Evolutionary conservation across 2,113 vertebrate genomes (phyloP), one percentile per base, ranked within the genome.

Genomic region (Laticauda laticaudata): DNA sequence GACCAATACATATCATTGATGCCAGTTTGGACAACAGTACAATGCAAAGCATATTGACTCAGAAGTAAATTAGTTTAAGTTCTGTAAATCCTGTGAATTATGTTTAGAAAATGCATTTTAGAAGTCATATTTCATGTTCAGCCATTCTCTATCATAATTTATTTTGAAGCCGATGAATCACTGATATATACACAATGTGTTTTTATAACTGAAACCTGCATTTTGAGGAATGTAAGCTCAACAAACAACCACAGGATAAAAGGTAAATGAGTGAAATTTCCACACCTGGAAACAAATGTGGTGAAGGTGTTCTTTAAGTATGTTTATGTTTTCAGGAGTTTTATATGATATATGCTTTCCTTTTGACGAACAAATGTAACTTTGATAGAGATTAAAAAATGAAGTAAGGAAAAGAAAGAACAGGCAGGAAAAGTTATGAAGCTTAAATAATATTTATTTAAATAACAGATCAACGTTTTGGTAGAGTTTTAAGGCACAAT

Each of bases 271-370:
- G 94, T 95, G 96, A 39, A 92, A 87, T 94, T 94, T 95, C 90
- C 89, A 90, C 94, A 87, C 96, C 94, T 93, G 93, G 95, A 94
- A 95, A 91, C 86, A 64, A 1, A 90, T 91, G 90, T 90, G 94
- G 94, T 94, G 89, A 94, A 94, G 91, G 89, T 94, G 64, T 39
- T 93, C 93, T 94, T 94, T 88, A 95, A 95, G 93, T 45, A 69
- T 96, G 95, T 96, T 97, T 96, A 95, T 94, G 90, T 97, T 93
- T 95, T 53, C 93, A 90, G 94, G 94, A 93, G 91, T 92, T 93
- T 93, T 55, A 90, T 57, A 90, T 51, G 92, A 94, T 90, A 94
- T 90, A 45, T 94, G 81, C 92, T 92, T 43, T 0, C 95, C 93
- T 97, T 92, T 93, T 94, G 87, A 20, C 55, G 0, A 91, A 94